Evolutionary conservation across 2,888 invertebrate genomes (phyloP).

Genomic region (Graphium colonna): DNA sequence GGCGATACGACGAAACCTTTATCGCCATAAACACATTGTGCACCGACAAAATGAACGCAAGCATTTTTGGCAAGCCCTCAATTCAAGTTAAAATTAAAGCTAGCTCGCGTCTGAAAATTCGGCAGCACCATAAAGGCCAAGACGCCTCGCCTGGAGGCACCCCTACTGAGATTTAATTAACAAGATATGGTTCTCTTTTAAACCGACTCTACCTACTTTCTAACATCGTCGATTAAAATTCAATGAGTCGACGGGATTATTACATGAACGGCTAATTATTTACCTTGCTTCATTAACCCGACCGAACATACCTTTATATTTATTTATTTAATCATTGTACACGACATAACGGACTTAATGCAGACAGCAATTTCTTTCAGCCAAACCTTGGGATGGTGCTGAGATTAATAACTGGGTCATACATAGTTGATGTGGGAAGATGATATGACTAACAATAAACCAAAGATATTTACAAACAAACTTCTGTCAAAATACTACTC

Average conservation of each 20-base stretch:
- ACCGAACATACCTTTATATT: neutral
- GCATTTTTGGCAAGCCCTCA: conserved; percentile 54
- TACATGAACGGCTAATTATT: conserved; percentile 40
- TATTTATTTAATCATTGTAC: no score
- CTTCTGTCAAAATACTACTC: no score
- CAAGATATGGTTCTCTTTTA: conserved; percentile 77
- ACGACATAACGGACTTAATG: no score
- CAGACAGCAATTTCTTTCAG: no score
- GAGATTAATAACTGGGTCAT: no score
- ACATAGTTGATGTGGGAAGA: no score
- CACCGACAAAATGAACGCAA: conserved; percentile 46
- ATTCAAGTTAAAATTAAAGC: conserved; percentile 72
- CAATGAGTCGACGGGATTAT: conserved; percentile 58
- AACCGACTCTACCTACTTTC: conserved; percentile 72
- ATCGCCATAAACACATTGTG: conserved; percentile 45
- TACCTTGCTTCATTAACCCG: conserved; percentile 2
- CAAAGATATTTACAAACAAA: no score
- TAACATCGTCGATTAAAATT: conserved; percentile 71
- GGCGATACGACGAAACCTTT: conserved; percentile 34
- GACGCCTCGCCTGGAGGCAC: conserved; percentile 59
- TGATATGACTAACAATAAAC: no score
- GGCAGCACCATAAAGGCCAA: conserved; percentile 62
- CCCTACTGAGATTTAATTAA: conserved; percentile 78
- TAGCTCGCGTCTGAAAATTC: conserved; percentile 68
- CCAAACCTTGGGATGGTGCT: no score